These are phyloP conservation scores for Scotopteryx bipunctaria DNA, from an alignment of 2,888 invertebrate species.

Conservation along the genomic window DNA sequence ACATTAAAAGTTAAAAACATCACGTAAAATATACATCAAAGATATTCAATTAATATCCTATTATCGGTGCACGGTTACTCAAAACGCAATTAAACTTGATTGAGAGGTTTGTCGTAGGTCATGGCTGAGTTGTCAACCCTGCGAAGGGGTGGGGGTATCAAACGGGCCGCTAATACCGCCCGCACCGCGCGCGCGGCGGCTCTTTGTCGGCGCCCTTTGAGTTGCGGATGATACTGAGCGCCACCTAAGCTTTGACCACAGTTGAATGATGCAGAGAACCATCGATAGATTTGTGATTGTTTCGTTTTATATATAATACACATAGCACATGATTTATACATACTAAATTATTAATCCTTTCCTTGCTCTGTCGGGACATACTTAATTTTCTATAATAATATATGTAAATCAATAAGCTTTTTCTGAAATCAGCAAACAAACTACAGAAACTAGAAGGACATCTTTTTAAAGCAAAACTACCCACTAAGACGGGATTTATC, in stretches of 20 bases:
- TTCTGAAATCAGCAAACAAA: no score
- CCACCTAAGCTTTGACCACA: slow-evolving; percentile 50
- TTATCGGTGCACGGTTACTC: slow-evolving; percentile 42
- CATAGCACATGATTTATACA: no score
- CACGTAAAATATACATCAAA: slow-evolving; percentile 35
- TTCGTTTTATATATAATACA: no score
- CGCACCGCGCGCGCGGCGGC: slow-evolving; percentile 72
- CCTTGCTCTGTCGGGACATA: no score
- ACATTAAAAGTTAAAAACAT: slow-evolving; percentile 33
- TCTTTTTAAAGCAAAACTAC: no score
- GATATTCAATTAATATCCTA: slow-evolving; percentile 38
- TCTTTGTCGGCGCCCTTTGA: slow-evolving; percentile 82
- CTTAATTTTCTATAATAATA: no score
- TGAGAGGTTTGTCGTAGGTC: slow-evolving; percentile 58
- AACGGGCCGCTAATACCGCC: slow-evolving; percentile 80
- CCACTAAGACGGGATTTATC: no score
- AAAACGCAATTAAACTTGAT: slow-evolving; percentile 55
- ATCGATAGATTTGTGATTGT: no score
- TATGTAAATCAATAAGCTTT: no score
- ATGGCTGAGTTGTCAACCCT: slow-evolving; percentile 63
- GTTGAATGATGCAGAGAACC: slow-evolving; percentile 31
- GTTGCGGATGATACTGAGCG: slow-evolving; percentile 66
- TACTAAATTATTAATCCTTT: no score
- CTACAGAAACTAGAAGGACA: no score
- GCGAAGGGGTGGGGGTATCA: slow-evolving; percentile 65